phyloP scores from a whole-genome alignment of 2,113 vertebrate species.

The Rhynchomys soricoides region DNA sequence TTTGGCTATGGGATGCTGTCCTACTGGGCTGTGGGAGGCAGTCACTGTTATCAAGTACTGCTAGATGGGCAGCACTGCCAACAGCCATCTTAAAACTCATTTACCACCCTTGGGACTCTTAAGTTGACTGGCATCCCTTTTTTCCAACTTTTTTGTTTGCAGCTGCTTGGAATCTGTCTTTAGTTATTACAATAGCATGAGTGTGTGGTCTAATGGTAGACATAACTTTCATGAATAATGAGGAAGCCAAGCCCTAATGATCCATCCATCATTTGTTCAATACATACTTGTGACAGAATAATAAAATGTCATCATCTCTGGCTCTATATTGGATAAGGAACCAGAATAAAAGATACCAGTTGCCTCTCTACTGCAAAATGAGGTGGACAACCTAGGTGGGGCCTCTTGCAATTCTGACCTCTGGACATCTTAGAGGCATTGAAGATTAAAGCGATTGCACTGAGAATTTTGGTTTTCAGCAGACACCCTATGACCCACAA shows the following conservation, averaged over 20 bases:
- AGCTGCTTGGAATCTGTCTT: not conserved
- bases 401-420: not conserved
- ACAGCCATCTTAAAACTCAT: not conserved
- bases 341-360: not conserved
- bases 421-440: not conserved
- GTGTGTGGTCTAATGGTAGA: not conserved
- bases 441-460: not conserved
- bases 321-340: not conserved
- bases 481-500: not conserved
- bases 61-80: not conserved
- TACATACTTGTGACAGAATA: not conserved
- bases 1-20: not conserved
- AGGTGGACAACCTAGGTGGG: not conserved
- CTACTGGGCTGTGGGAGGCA: not conserved
- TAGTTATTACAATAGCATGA: not conserved
- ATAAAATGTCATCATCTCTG: not conserved
- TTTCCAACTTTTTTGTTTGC: not conserved
- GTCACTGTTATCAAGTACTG: not conserved
- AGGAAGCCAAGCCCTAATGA: not conserved
- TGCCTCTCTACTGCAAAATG: not conserved
- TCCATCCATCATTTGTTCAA: not conserved
- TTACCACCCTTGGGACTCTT: not conserved
- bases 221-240: not conserved
- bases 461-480: too few relatives aligned
- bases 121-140: rapidly evolving